Evolutionary conservation across 2,113 vertebrate genomes (phyloP), one percentile per base, ranked within the genome.

Genomic region (Butastur rufipennis): DNA sequence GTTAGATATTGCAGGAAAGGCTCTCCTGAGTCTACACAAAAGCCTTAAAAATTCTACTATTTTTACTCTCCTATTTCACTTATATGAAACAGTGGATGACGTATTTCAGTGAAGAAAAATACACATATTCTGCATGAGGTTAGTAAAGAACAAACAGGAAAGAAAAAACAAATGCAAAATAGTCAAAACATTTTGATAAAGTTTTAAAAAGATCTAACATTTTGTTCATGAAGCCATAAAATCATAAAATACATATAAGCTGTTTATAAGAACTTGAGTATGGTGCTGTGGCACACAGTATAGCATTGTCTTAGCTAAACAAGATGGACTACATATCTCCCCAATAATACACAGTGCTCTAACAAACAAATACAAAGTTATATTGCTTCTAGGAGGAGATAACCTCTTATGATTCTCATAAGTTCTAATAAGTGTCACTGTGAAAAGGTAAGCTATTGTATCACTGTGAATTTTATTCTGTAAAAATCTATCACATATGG

Each of bases 1-100:
- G 98, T 98, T 98, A 98, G 97, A 98, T 98, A 98, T 88, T 97
- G 91, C 96, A 97, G 66, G 93, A 97, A 98, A 97, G 97, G 96
- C 96, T 98, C 98, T 98, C 98, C 93, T 95, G 98, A 98, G 98
- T 96, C 97, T 97, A 97, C 73, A 98, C 95, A 97, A 97, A 97
- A 98, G 95, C 95, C 95, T 97, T 97, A 79, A 97, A 98, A 98
- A 97, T 73, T 95, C 94, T 93, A 97, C 96, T 97, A 66, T 97
- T 98, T 98, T 98, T 96, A 93, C 32, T 97, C 85, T 88, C 81
- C 59, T 97, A 97, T 97, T 97, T 98, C 89, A 97, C 55, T 48
- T 78, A 63, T n/a, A 45, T 79, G 75, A 97, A 97, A 96, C 27
- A 96, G 34, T 22, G 36, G 75, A 82, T 50, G 73, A 92, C n/a